phyloP scores from a whole-genome alignment of 2,888 invertebrate genomes.

The Mesorhabditis spiculigera region DNA sequence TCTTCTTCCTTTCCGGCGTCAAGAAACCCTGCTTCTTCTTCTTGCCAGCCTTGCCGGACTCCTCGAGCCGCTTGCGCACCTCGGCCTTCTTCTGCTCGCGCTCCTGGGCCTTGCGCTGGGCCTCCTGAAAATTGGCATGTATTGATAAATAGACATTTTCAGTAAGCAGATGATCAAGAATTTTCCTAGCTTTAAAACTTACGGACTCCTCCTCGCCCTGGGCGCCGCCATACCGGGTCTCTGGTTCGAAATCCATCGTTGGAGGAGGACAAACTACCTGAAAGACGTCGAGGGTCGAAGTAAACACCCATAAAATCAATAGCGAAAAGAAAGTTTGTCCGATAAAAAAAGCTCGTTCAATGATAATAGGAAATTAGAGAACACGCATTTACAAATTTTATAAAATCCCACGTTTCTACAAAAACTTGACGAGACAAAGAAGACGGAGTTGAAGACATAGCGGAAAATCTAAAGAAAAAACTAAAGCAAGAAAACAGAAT shows the following conservation, averaged over 20 bases:
- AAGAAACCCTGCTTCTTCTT: constrained; percentile 90
- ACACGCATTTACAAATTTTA: no score
- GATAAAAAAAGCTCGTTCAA: no score
- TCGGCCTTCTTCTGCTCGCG: constrained; percentile 98
- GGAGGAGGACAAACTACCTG: constrained; percentile 1
- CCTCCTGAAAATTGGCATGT: constrained; percentile 39
- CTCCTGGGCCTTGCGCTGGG: constrained; percentile 83
- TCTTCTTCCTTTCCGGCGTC: constrained; percentile 99
- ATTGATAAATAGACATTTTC: not conserved
- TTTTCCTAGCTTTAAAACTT: constrained; percentile 6
- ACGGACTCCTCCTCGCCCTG: constrained; percentile 35
- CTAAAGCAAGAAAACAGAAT: no score
- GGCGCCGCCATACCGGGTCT: constrained; percentile 45
- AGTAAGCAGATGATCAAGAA: not conserved
- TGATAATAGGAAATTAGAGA: no score
- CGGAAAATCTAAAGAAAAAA: no score
- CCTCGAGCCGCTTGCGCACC: constrained; percentile 93
- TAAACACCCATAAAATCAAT: not conserved
- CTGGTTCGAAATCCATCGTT: constrained; percentile 28
- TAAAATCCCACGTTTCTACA: no score
- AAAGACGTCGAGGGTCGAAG: not conserved
- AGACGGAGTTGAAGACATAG: no score
- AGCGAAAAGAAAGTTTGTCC: no score
- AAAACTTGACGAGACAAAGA: no score
- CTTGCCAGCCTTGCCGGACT: constrained; percentile 83